Percentiles rank a stretch among this genome's conserved stretches.
Evolutionary conservation across 2,888 invertebrate species (phyloP).

Genomic region (Machimus rusticus): DNA sequence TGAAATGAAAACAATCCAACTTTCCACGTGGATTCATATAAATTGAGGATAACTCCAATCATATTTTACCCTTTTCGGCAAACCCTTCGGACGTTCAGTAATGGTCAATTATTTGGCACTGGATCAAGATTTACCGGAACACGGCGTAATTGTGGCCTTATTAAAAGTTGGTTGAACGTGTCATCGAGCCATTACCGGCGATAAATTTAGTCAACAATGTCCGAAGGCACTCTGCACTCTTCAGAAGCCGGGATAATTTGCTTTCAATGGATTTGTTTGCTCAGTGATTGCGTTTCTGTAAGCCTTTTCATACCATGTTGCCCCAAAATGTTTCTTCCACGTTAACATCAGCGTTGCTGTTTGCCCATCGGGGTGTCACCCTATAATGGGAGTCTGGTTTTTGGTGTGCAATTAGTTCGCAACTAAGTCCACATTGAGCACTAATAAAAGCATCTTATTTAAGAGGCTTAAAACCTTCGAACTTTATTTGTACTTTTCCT

Average conservation of each 20-base stretch:
- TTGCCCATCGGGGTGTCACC: not conserved
- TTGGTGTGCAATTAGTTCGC: not conserved
- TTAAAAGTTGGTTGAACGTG: constrained; percentile 45
- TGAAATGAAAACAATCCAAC: too few relatives aligned
- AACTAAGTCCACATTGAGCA: not conserved
- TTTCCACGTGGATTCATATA: too few relatives aligned
- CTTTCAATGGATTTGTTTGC: not conserved
- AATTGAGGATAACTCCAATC: too few relatives aligned
- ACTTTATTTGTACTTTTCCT: not conserved
- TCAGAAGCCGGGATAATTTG: not conserved
- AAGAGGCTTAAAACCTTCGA: not conserved
- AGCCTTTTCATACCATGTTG: not conserved
- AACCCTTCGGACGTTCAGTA: not conserved
- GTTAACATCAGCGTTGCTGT: not conserved
- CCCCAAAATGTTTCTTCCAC: not conserved
- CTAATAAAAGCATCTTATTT: not conserved
- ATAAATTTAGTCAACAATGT: constrained; percentile 42
- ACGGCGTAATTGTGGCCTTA: not conserved
- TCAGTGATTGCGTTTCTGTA: not conserved
- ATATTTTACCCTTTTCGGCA: not conserved
- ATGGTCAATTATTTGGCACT: not conserved
- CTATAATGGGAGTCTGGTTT: not conserved
- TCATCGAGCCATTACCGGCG: constrained; percentile 37
- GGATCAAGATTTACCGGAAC: not conserved
- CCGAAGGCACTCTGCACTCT: not conserved